A percentile compares a stretch with the other conserved stretches of the same genome.
phyloP scores from a whole-genome alignment of 1,140 invertebrate species.

The Daktulosphaira vitifoliae region DNA sequence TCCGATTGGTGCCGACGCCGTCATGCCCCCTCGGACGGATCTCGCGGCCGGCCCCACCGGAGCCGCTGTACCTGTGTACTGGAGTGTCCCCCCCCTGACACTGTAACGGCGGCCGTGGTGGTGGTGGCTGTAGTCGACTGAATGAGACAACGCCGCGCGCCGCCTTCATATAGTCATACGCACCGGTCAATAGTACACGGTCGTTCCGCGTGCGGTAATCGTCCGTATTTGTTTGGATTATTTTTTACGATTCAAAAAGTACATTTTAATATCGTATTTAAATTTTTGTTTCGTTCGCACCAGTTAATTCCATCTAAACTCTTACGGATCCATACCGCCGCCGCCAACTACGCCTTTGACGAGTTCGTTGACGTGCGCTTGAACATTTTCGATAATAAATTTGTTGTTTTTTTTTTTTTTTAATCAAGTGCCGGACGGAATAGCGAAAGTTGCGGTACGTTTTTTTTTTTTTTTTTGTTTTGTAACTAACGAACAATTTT shows the following conservation, averaged over 20 bases:
- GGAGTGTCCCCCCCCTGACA: not conserved
- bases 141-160: constrained; percentile 29
- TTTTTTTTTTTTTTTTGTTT: not conserved
- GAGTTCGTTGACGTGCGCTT: too few species aligned
- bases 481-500: not conserved
- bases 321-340: too few species aligned
- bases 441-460: too few species aligned
- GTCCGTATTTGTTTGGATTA: constrained; percentile 12
- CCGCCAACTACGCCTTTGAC: too few species aligned
- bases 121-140: not conserved
- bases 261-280: too few species aligned
- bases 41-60: constrained; percentile 7
- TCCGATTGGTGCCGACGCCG: constrained; percentile 32
- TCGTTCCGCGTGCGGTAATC: constrained; percentile 28
- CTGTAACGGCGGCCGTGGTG: not conserved
- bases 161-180: constrained; percentile 26
- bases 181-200: constrained; percentile 29
- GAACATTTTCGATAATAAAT: too few species aligned
- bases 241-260: constrained; percentile 1
- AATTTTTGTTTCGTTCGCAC: too few species aligned
- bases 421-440: too few species aligned
- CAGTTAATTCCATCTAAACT: too few species aligned
- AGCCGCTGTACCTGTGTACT: constrained; percentile 1
- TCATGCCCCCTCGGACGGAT: constrained; percentile 25
- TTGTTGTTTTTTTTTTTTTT: too few species aligned